These are phyloP conservation scores for Hypomesus transpacificus DNA, from an alignment of 2,113 vertebrate species.

Conservation along the genomic window DNA sequence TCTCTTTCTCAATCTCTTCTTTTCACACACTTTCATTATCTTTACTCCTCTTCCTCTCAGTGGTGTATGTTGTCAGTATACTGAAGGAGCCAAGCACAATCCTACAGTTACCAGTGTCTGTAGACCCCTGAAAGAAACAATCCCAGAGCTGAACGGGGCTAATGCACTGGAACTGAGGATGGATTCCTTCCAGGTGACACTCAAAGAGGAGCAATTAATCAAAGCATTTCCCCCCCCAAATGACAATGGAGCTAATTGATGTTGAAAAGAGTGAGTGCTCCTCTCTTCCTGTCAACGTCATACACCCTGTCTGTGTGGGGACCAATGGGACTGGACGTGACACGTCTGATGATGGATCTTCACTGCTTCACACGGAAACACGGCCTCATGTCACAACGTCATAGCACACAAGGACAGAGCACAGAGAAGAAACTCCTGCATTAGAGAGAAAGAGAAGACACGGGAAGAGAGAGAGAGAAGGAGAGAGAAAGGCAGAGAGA, in stretches of 20 bases:
- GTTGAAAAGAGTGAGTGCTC: constrained; percentile 42
- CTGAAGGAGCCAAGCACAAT: no score
- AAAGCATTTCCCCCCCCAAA: constrained; percentile 24
- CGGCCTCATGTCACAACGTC: constrained; percentile 18
- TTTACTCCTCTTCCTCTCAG: not conserved
- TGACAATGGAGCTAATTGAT: constrained; percentile 50
- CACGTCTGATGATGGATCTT: constrained; percentile 43
- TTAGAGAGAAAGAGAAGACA: no score
- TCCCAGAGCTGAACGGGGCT: constrained; percentile 6
- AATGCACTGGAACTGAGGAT: constrained; percentile 22
- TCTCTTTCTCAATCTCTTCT: not conserved
- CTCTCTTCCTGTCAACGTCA: constrained; percentile 23
- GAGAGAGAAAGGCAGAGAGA: not conserved
- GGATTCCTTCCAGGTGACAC: constrained; percentile 42
- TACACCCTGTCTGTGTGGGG: constrained; percentile 28
- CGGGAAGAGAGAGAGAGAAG: no score
- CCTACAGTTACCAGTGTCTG: no score
- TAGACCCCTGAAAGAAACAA: no score
- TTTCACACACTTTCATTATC: not conserved
- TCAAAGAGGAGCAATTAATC: constrained; percentile 43
- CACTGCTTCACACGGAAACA: constrained; percentile 25
- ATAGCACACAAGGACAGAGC: constrained; percentile 25
- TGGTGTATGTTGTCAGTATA: not conserved
- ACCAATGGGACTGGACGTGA: constrained; percentile 44
- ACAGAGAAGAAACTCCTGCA: not conserved